Percentiles rank a stretch among this genome's conserved stretches.
Evolutionary conservation across 2,888 invertebrate species (phyloP).

Genomic region (Caenorhabditis macrosperma): DNA sequence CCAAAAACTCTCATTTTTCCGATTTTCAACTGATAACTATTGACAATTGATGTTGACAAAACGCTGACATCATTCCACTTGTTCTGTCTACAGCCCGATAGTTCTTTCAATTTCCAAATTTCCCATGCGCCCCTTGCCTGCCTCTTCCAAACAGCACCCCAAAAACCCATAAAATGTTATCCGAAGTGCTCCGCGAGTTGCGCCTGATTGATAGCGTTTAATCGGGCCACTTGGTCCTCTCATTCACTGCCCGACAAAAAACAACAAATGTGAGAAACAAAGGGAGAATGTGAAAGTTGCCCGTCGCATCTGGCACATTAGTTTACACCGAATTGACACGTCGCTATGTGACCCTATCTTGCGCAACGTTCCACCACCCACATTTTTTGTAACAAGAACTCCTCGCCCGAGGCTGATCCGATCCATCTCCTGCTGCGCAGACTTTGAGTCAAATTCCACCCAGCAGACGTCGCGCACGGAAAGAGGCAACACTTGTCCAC

Average conservation of each 20-base stretch:
- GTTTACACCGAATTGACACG: constrained; percentile 42
- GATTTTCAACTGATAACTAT: too few species aligned
- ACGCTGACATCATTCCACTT: too few species aligned
- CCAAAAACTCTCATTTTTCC: too few species aligned
- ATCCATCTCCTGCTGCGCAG: constrained; percentile 28
- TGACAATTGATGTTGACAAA: too few species aligned
- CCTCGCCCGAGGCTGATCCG: background rate
- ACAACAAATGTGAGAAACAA: constrained; percentile 45
- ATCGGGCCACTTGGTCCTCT: constrained; percentile 8
- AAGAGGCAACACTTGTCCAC: constrained; percentile 41
- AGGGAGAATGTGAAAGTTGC: background rate
- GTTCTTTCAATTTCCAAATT: too few species aligned
- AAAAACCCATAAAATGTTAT: background rate
- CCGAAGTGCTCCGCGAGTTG: background rate
- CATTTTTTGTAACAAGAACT: constrained; percentile 37
- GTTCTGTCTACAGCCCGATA: too few species aligned
- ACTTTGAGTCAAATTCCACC: constrained; percentile 45
- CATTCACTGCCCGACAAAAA: constrained; percentile 32
- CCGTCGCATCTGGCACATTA: constrained; percentile 20
- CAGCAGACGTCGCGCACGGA: constrained; percentile 30
- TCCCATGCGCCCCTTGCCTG: too few species aligned
- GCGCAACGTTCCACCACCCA: constrained; percentile 21
- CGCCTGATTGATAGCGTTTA: constrained; percentile 37
- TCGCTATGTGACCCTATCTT: constrained; percentile 32
- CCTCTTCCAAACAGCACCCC: too few species aligned